Evolutionary conservation across 2,888 invertebrate species (phyloP), one percentile per base, ranked within the genome.

Genomic region (Agrochola macilenta): DNA sequence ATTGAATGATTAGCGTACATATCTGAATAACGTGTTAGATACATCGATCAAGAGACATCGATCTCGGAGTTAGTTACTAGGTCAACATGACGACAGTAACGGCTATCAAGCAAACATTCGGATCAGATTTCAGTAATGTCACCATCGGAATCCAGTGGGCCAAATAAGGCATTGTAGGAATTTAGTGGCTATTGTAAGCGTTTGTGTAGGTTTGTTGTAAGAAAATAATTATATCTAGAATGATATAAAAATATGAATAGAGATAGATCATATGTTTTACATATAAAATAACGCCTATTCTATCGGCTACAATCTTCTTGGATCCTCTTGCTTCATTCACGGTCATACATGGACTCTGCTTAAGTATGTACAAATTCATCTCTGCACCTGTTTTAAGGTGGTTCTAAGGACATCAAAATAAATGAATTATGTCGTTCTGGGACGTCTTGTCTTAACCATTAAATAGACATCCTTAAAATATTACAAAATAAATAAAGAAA

Each of bases 1-100:
- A 85, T 76, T 82, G 39, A 78, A 86, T 83, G 82, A 83, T 66
- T 39, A 57, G 58, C 73, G 35, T 1, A 83, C 52, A 61, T 52
- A 69, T 65, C 64, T 64, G 26, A 66, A 72, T 73, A 68, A 57
- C 43, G 61, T 84, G 69, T 70, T 23, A 61, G 46, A 66, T 63
- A 77, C n/a, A n/a, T n/a, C n/a, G n/a, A n/a, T 52, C 69, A 66
- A 68, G 74, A 68, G 66, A 74, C 82, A 87, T 85, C 69, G 80
- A 86, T 88, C 77, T 78, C 52, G 20, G 46, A 77, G 79, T 69
- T 68, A 77, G 78, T 81, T 81, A 74, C 80, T 88, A 86, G 86
- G 88, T 86, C 86, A 86, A 85, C 72, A 78, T 71, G 65, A 61
- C 65, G 68, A 86, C 79, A 85, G 76, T 78, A 78, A 78, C 76